phyloP scores from a whole-genome alignment of 2,888 invertebrate species.

The Octodonta nipae region DNA sequence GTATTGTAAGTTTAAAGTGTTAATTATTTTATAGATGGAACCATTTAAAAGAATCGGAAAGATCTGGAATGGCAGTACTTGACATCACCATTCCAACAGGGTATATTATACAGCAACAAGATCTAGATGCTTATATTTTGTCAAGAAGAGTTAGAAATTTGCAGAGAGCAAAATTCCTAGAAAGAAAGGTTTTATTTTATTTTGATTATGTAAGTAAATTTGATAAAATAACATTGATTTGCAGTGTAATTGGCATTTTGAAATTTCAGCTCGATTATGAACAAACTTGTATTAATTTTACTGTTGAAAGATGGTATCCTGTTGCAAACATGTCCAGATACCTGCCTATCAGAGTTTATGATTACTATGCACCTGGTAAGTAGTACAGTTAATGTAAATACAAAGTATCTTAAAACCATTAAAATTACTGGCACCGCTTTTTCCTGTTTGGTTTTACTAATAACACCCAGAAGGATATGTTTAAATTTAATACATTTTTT shows the following conservation, averaged over 20 bases:
- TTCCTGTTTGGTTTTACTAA: no score
- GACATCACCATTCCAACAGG: conserved; percentile 82
- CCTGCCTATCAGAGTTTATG: conserved; percentile 79
- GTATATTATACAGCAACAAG: conserved; percentile 82
- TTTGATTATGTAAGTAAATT: conserved; percentile 71
- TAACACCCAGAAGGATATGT: no score
- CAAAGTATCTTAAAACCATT: no score
- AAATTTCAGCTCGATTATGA: conserved; percentile 58
- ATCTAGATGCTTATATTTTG: conserved; percentile 70
- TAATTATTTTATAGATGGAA: conserved; percentile 52
- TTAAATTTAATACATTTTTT: no score
- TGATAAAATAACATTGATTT: no score
- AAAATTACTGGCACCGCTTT: no score
- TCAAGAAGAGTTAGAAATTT: conserved; percentile 67
- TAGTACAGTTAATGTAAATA: background rate
- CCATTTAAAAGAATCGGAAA: conserved; percentile 58
- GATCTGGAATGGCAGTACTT: conserved; percentile 78
- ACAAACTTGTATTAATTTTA: conserved; percentile 81
- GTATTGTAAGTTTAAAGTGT: background rate
- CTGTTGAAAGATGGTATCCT: conserved; percentile 87
- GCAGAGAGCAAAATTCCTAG: conserved; percentile 69
- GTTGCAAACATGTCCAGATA: conserved; percentile 93
- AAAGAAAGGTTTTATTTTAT: conserved; percentile 78
- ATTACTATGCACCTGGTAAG: conserved; percentile 88
- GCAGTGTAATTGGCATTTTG: conserved; percentile 4